phyloP scores from a whole-genome alignment of 2,113 vertebrate genomes.

The Pygoscelis adeliae region DNA sequence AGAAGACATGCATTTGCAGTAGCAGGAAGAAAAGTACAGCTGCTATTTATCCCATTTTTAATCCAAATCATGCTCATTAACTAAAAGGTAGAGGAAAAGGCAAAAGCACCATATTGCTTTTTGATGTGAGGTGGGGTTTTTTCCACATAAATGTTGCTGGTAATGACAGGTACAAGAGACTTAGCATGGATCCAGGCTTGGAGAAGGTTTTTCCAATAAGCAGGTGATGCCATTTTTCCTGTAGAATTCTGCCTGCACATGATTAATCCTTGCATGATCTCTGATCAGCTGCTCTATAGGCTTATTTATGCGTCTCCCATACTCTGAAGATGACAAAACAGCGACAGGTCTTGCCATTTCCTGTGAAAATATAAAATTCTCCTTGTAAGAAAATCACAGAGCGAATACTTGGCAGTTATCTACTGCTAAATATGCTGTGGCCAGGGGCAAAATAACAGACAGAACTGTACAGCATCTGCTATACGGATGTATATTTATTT shows the following conservation, averaged over 20 bases:
- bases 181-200: slow-evolving; percentile 38
- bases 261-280: slow-evolving; percentile 8
- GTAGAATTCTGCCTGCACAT: slow-evolving; percentile 56
- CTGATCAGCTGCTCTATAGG: slow-evolving; percentile 39
- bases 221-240: slow-evolving; percentile 52
- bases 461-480: neutral
- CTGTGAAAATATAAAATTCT: slow-evolving; percentile 7
- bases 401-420: neutral
- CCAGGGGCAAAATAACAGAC: neutral
- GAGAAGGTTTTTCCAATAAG: slow-evolving; percentile 15
- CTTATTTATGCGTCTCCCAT: slow-evolving; percentile 51
- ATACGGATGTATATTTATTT: neutral
- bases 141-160: neutral
- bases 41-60: slow-evolving; percentile 18
- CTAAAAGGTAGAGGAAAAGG: neutral
- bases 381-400: neutral
- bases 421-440: neutral
- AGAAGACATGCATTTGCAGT: neutral
- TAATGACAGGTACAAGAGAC: neutral
- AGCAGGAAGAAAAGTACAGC: neutral
- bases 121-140: neutral
- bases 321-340: slow-evolving; percentile 67
- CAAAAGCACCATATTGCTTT: neutral
- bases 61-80: neutral
- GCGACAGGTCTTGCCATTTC: slow-evolving; percentile 57